These are phyloP conservation scores for Hyles lineata DNA, from an alignment of 2,888 invertebrate species.

Conservation along the genomic window DNA sequence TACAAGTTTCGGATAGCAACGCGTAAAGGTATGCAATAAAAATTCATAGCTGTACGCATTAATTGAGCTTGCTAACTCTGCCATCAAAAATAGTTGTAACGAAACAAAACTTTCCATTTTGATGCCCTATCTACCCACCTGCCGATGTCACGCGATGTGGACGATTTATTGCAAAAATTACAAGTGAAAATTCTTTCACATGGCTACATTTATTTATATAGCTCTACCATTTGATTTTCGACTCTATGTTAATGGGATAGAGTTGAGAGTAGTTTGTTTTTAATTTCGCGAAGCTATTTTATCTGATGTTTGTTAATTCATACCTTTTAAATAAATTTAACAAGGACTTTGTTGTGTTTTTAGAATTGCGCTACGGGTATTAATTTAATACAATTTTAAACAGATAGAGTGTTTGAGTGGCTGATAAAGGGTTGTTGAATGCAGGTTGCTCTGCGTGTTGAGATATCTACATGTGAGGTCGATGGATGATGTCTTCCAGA, in stretches of 20 bases:
- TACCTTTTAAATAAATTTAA: constrained; percentile 24
- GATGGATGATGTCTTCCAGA: not conserved
- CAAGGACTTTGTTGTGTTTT: constrained; percentile 15
- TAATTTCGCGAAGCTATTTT: constrained; percentile 16
- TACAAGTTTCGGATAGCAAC: constrained; percentile 19
- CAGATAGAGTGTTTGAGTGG: constrained; percentile 1
- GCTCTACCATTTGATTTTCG: not conserved
- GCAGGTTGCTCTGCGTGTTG: not conserved
- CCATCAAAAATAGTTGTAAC: constrained; percentile 47
- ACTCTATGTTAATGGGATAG: not conserved
- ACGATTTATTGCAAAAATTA: constrained; percentile 44
- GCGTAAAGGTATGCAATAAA: constrained; percentile 5
- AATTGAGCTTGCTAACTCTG: constrained; percentile 38
- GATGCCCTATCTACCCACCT: constrained; percentile 47
- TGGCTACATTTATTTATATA: constrained; percentile 37
- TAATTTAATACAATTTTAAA: constrained; percentile 7
- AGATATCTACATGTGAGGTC: not conserved
- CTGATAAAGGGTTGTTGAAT: not conserved
- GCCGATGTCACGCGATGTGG: constrained; percentile 51
- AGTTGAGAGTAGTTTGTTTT: not conserved
- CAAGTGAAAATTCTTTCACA: constrained; percentile 41
- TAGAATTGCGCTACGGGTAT: constrained; percentile 10
- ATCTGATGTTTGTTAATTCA: constrained; percentile 25
- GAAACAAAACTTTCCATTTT: constrained; percentile 54
- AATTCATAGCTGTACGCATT: constrained; percentile 37